phyloP scores from a whole-genome alignment of 2,113 vertebrate genomes.

The Girardinichthys multiradiatus region DNA sequence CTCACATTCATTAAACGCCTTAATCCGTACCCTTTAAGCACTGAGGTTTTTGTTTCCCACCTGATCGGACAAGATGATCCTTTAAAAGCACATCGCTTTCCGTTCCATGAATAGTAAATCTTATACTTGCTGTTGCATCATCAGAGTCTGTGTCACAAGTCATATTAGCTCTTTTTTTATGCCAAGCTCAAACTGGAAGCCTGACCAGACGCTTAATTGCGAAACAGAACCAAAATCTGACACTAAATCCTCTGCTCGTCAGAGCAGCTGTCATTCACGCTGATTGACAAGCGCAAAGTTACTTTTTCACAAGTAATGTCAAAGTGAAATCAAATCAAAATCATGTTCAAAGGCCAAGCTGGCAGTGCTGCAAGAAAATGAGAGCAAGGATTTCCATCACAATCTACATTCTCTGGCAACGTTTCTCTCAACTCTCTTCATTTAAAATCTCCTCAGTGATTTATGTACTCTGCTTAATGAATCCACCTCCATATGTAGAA shows the following conservation, averaged over 20 bases:
- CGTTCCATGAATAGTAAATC: not conserved
- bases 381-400: not conserved
- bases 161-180: not conserved
- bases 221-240: constrained; percentile 7
- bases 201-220: not conserved
- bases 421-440: not conserved
- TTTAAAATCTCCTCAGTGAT: constrained; percentile 6
- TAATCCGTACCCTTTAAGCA: constrained; percentile 53
- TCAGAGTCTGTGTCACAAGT: constrained; percentile 7
- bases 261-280: constrained; percentile 6
- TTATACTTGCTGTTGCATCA: not conserved
- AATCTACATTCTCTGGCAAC: constrained; percentile 3
- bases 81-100: constrained; percentile 1
- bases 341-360: constrained; percentile 4
- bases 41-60: constrained; percentile 22
- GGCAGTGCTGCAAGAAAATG: not conserved
- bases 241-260: constrained; percentile 10
- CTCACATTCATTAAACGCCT: constrained; percentile 58
- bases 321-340: constrained; percentile 30
- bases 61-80: constrained; percentile 28
- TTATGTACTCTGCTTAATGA: constrained; percentile 21
- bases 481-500: not conserved
- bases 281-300: not conserved
- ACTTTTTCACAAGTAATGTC: not conserved
- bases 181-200: constrained; percentile 1